These are phyloP conservation scores for Oryzias javanicus DNA, from an alignment of 2,113 vertebrate genomes.

Conservation along the genomic window DNA sequence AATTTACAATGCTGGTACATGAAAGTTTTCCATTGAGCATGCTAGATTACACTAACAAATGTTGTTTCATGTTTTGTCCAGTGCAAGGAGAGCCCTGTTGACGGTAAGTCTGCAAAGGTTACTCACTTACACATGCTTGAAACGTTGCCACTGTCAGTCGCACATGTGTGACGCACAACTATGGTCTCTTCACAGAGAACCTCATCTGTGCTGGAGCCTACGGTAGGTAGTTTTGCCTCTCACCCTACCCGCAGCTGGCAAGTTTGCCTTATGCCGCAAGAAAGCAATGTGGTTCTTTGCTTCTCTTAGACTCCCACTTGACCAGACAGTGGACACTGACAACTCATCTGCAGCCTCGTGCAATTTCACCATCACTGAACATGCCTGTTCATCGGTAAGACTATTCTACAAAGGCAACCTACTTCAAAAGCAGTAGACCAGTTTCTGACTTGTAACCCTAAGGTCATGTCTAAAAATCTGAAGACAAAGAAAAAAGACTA, in stretches of 20 bases:
- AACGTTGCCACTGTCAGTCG: too few relatives aligned
- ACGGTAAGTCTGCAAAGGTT: conserved; percentile 42
- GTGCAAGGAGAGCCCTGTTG: conserved; percentile 39
- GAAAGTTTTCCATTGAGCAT: too few relatives aligned
- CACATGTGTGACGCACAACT: not conserved
- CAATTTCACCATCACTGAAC: not conserved
- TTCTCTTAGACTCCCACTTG: not conserved
- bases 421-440: too few relatives aligned
- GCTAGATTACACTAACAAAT: conserved; percentile 7
- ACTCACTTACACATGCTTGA: too few relatives aligned
- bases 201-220: conserved; percentile 32
- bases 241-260: too few relatives aligned
- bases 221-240: conserved; percentile 12
- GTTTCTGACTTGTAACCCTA: too few relatives aligned
- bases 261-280: not conserved
- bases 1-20: not conserved
- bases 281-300: too few relatives aligned
- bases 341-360: not conserved
- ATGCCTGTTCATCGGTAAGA: not conserved
- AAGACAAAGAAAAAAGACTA: too few relatives aligned
- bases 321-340: not conserved
- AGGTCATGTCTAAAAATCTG: too few relatives aligned
- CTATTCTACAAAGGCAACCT: not conserved
- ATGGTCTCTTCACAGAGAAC: conserved; percentile 22
- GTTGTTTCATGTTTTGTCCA: conserved; percentile 18